phyloP scores from a whole-genome alignment of 2,113 vertebrate genomes.

The Canis aureus region DNA sequence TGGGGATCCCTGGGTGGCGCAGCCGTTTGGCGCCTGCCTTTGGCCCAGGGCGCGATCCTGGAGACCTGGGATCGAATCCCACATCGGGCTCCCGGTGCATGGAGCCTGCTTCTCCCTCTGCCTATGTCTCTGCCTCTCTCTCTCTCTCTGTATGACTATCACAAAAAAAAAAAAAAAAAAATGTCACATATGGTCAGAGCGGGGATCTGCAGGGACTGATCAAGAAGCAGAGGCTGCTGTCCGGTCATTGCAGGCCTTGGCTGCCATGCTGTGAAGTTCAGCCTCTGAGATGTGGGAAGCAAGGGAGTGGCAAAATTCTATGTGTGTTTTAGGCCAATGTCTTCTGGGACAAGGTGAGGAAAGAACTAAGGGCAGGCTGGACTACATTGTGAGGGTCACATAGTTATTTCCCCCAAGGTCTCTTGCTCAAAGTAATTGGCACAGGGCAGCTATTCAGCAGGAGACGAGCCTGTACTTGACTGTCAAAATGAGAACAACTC shows the following conservation, averaged over 20 bases:
- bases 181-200: neutral
- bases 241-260: rapidly evolving
- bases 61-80: too few species aligned
- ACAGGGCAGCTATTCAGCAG: neutral
- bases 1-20: too few species aligned
- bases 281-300: neutral
- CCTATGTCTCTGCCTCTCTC: too few species aligned
- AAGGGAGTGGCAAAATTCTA: neutral
- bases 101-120: too few species aligned
- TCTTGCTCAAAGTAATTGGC: neutral
- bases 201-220: neutral
- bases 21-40: too few species aligned
- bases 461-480: neutral
- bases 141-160: too few species aligned
- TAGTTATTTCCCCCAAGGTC: neutral
- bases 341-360: neutral
- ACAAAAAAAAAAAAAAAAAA: neutral
- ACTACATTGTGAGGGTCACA: neutral
- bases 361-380: neutral
- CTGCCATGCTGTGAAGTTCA: rapidly evolving
- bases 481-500: neutral
- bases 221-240: neutral
- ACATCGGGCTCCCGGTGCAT: too few species aligned
- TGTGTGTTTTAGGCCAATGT: rapidly evolving
- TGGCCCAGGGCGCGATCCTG: too few species aligned